Percentiles rank a stretch among this genome's conserved stretches.
Evolutionary conservation across 2,113 vertebrate species (phyloP).

Genomic region (Aphelocoma coerulescens): DNA sequence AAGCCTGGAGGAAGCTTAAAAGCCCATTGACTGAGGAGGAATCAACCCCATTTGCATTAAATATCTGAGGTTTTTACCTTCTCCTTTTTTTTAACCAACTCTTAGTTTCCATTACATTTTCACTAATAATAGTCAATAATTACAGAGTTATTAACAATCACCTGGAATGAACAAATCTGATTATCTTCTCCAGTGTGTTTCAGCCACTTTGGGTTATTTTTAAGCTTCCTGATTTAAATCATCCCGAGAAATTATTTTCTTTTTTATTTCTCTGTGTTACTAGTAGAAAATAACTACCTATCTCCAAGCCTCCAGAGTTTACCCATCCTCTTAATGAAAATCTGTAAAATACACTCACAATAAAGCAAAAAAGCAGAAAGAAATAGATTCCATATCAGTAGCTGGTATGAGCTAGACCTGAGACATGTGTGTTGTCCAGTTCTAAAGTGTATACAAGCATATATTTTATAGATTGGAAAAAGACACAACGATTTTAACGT

Average conservation of each 20-base stretch:
- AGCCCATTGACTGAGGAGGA: slow-evolving; percentile 40
- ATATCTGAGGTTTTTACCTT: background rate
- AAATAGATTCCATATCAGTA: background rate
- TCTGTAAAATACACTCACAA: background rate
- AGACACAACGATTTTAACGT: background rate
- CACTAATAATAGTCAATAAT: background rate
- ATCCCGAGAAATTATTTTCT: background rate
- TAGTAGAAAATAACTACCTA: background rate
- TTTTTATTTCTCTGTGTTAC: background rate
- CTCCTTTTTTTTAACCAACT: background rate
- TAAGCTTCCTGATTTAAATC: slow-evolving; percentile 23
- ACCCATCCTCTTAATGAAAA: background rate
- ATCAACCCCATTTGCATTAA: slow-evolving; percentile 2
- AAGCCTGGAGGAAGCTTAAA: slow-evolving; percentile 45
- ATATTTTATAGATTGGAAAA: background rate
- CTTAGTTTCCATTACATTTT: slow-evolving; percentile 18
- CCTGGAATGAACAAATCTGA: slow-evolving; percentile 11
- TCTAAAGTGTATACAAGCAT: background rate
- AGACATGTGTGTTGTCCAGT: background rate
- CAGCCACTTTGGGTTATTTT: background rate
- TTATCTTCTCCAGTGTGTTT: background rate
- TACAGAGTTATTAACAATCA: background rate
- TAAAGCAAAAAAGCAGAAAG: background rate
- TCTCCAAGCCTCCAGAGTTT: background rate
- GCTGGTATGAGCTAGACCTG: background rate